Conservation (phyloP, 2,113 vertebrate species). For the Gallinago media region DNA sequence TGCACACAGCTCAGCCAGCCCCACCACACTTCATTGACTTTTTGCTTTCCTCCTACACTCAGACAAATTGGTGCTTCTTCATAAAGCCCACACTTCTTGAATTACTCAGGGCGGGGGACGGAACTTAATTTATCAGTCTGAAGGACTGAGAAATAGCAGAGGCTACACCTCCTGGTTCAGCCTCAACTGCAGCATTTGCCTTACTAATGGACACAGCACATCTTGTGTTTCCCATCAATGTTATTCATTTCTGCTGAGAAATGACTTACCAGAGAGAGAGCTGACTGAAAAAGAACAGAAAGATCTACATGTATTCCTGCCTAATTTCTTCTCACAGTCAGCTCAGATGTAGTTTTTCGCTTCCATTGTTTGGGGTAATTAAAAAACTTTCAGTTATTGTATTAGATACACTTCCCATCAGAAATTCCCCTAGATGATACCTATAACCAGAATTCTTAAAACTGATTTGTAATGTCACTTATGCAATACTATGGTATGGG, state of each 20-base stretch:
- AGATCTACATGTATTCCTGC: not conserved
- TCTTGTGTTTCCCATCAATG: constrained; percentile 6
- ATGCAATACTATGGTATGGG: not conserved
- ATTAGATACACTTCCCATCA: not conserved
- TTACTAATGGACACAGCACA: not conserved
- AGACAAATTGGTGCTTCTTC: not conserved
- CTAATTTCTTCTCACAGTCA: not conserved
- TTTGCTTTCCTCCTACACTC: constrained; percentile 62
- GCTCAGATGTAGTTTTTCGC: not conserved
- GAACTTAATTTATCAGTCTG: not conserved
- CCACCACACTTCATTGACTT: constrained; percentile 22
- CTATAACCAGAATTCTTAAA: not conserved
- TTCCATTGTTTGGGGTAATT: constrained; percentile 38
- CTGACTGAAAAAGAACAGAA: constrained; percentile 15
- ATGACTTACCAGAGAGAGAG: not conserved
- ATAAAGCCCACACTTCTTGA: not conserved
- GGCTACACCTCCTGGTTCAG: not conserved
- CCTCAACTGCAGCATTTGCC: not conserved
- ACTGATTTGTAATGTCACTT: not conserved
- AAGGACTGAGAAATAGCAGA: constrained; percentile 38
- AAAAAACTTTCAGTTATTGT: constrained; percentile 6
- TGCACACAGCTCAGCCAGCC: not conserved
- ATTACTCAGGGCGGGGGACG: constrained; percentile 30
- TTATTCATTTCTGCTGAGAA: constrained; percentile 11
- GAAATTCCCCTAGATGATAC: not conserved